Evolutionary conservation across 2,888 invertebrate genomes (phyloP).

Genomic region (Lasioglossum marginatum): DNA sequence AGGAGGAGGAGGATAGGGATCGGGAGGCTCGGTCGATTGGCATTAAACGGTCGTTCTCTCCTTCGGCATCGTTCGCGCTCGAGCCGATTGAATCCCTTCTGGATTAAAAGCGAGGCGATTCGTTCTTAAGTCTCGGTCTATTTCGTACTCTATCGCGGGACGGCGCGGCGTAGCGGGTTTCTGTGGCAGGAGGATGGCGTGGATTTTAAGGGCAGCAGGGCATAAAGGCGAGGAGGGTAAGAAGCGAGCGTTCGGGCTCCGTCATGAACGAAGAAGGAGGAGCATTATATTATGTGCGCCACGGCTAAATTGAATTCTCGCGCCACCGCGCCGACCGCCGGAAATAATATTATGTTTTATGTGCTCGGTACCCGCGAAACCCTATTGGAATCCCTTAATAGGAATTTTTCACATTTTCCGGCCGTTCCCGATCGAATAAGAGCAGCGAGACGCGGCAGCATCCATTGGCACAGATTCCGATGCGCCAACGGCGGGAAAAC

Average conservation of each 20-base stretch:
- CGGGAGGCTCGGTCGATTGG: slow-evolving; percentile 35
- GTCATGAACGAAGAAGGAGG: slow-evolving; percentile 33
- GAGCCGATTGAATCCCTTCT: slow-evolving; percentile 71
- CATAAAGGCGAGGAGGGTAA: slow-evolving; percentile 17
- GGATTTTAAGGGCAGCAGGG: slow-evolving; percentile 19
- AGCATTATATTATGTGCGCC: slow-evolving; percentile 71
- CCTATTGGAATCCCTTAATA: slow-evolving; percentile 82
- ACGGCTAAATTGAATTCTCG: slow-evolving; percentile 81
- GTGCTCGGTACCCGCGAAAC: slow-evolving; percentile 75
- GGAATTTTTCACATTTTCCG: slow-evolving; percentile 83
- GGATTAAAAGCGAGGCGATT: slow-evolving; percentile 64
- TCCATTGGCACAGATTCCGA: slow-evolving; percentile 79
- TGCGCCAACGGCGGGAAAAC: slow-evolving; percentile 67
- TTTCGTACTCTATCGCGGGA: neutral
- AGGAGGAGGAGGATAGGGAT: slow-evolving; percentile 20
- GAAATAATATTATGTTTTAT: slow-evolving; percentile 83
- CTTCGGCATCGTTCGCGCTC: slow-evolving; percentile 52
- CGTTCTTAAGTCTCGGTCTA: slow-evolving; percentile 25
- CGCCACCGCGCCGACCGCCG: slow-evolving; percentile 76
- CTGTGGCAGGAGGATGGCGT: neutral
- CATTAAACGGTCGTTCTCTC: slow-evolving; percentile 53
- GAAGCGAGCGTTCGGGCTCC: slow-evolving; percentile 17
- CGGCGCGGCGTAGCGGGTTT: neutral
- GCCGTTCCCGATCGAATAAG: slow-evolving; percentile 78
- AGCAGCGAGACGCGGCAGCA: slow-evolving; percentile 75